Evolutionary conservation across 2,888 invertebrate genomes (phyloP), one percentile per base, ranked within the genome.

Genomic region (Lasius platythorax): DNA sequence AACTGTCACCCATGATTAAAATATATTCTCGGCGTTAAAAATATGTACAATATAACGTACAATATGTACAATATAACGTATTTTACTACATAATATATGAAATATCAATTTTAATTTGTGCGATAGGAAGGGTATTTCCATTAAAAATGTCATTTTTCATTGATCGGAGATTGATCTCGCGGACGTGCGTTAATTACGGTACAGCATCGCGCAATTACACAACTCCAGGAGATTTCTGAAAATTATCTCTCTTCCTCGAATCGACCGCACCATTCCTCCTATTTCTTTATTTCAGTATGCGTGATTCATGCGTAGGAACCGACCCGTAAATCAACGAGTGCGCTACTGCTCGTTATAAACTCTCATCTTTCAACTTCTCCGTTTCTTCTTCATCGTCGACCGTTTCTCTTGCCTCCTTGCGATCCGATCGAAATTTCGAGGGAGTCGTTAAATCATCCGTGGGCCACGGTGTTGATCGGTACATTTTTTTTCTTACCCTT

Each of bases 401-500:
- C 89, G 88, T 90, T 90, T 89, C 89, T 89, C 89, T 87, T 87
- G 81, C 82, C 64, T 75, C 33, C 12, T 75, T 63, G 84, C 88
- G 92, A 92, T 92, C 87, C 89, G 92, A 91, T 92, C 92, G 92
- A 92, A 92, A 92, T 92, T 92, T 92, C 88, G 88, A 88, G 76
- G 85, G 90, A 92, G 93, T 92, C 93, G 89, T 92, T 92, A 92
- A 92, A 92, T 92, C 92, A 92, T 91, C 85, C 88, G 85, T 74
- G 87, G 87, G 66, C 84, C 75, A 67, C 82, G 82, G 87, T 88
- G 89, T 89, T 89, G 91, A 90, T 88, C 89, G 87, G 66, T 66
- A 63, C 82, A 86, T 91, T 88, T 87, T 85, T 23, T 89, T 87
- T 89, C 86, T 66, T 72, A 66, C 72, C 37, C 84, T 76, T 72